Evolutionary conservation across 2,888 invertebrate species (phyloP), one percentile per base, ranked within the genome.

Genomic region (Liodrosophila aerea): DNA sequence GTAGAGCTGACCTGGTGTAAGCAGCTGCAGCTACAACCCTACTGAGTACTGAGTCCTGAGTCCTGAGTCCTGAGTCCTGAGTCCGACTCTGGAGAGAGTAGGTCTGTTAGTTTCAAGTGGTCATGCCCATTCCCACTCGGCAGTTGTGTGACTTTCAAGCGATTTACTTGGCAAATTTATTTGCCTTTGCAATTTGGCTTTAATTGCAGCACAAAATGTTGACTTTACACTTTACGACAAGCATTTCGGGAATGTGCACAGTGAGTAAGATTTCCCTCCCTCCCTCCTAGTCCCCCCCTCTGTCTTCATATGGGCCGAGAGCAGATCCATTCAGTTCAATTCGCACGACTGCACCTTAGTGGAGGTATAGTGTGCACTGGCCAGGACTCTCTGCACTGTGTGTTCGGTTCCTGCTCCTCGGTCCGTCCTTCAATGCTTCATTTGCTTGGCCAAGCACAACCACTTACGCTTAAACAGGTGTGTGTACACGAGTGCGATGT

Each of bases 201-300:
- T 80, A 80, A 80, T 80, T 80, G 83, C 77, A 64, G 56, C 73
- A 73, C 77, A 75, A 83, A 80, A 76, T 83, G 73, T 80, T 80
- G 75, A 83, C 73, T 83, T 83, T 75, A 76, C 81, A 73, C 76
- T 83, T 64, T 72, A 62, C 64, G 64, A 67, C 69, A 73, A 60
- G 53, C 63, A 68, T 72, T 67, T 67, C 37, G 63, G 71, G 43
- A 37, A 54, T 41, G 49, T 39, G 59, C 51, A 56, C 36, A 36
- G 51, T 16, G 36, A 27, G 37, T 33, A 9, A 9, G 1, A 5
- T 12, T n/a, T 7, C 9, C 1, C 1, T 7, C 11, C 2, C 16
- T 4, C 12, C 0, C 12, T 15, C 12, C 8, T 1, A 1, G 3
- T 2, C 13, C 30, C 7, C 15, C 37, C 4, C 34, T 16, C 4